Conservation (phyloP, 1,140 invertebrate species). For the Hypsibius dujardini region DNA sequence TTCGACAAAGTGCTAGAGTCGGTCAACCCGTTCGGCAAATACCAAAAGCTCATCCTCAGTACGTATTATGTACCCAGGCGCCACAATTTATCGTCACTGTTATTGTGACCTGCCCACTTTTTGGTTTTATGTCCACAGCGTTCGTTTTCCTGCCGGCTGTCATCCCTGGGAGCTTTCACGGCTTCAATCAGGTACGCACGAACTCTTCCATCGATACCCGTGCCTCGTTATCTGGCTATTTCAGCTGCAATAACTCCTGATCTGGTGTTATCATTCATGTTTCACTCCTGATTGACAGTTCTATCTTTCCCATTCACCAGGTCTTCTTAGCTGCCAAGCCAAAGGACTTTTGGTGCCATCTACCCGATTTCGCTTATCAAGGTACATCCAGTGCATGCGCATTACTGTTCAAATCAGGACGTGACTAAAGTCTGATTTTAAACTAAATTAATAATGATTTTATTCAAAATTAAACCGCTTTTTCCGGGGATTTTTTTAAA, state of each 20-base stretch:
- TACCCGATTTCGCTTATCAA: too few species aligned
- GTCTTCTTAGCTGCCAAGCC: neutral
- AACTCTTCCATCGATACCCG: too few species aligned
- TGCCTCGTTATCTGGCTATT: constrained; percentile 42
- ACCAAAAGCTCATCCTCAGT: constrained; percentile 63
- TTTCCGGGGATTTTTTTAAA: too few species aligned
- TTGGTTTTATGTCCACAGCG: constrained; percentile 46
- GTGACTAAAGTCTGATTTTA: too few species aligned
- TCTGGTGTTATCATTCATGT: too few species aligned
- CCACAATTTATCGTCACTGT: constrained; percentile 20
- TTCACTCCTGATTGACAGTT: too few species aligned
- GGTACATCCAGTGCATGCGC: too few species aligned
- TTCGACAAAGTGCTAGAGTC: constrained; percentile 62
- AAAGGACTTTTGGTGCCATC: constrained; percentile 5
- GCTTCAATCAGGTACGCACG: constrained; percentile 46
- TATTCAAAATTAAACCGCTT: too few species aligned
- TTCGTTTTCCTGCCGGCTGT: constrained; percentile 70
- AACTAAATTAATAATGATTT: too few species aligned
- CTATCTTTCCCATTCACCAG: neutral
- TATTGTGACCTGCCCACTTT: too few species aligned
- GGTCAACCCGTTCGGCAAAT: constrained; percentile 65
- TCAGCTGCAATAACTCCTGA: constrained; percentile 38
- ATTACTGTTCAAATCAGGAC: too few species aligned
- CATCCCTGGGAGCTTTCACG: constrained; percentile 63
- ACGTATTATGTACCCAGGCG: constrained; percentile 60